These are phyloP conservation scores for Xestobium rufovillosum DNA, from an alignment of 2,888 invertebrate genomes.

Conservation along the genomic window DNA sequence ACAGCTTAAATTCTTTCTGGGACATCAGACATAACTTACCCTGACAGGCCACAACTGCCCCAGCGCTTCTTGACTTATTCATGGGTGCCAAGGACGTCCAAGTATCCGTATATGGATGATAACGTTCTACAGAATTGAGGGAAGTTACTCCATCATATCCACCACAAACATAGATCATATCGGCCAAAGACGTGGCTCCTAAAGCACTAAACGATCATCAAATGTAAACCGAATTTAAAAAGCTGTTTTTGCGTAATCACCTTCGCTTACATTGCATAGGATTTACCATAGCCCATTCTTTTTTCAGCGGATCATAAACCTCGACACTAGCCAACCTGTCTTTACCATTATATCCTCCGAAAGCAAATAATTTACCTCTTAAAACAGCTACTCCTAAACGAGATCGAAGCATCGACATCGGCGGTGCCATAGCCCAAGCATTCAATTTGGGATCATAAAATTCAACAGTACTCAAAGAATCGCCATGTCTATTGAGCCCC, in stretches of 20 bases:
- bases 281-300: slow-evolving; percentile 69
- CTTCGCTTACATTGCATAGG: slow-evolving; percentile 75
- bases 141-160: slow-evolving; percentile 82
- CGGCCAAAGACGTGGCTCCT: slow-evolving; percentile 72
- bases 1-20: neutral
- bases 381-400: slow-evolving; percentile 80
- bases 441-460: slow-evolving; percentile 66
- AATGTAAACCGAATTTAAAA: slow-evolving; percentile 1
- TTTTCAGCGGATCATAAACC: slow-evolving; percentile 66
- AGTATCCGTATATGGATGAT: slow-evolving; percentile 62
- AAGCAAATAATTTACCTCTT: slow-evolving; percentile 68
- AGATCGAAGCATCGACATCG: slow-evolving; percentile 78
- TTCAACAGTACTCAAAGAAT: slow-evolving; percentile 78
- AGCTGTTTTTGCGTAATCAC: slow-evolving; percentile 39
- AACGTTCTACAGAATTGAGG: slow-evolving; percentile 74
- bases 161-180: slow-evolving; percentile 74
- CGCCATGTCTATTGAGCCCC: slow-evolving; percentile 75
- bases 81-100: slow-evolving; percentile 69
- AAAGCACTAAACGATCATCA: slow-evolving; percentile 52
- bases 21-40: slow-evolving; percentile 27
- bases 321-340: slow-evolving; percentile 79
- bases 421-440: slow-evolving; percentile 68
- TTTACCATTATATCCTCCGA: slow-evolving; percentile 78
- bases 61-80: slow-evolving; percentile 53
- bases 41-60: slow-evolving; percentile 43